A percentile compares a stretch with the other conserved stretches of the same genome.
Conservation (phyloP, 2,888 invertebrate species). For the Helicoverpa assulta region DNA sequence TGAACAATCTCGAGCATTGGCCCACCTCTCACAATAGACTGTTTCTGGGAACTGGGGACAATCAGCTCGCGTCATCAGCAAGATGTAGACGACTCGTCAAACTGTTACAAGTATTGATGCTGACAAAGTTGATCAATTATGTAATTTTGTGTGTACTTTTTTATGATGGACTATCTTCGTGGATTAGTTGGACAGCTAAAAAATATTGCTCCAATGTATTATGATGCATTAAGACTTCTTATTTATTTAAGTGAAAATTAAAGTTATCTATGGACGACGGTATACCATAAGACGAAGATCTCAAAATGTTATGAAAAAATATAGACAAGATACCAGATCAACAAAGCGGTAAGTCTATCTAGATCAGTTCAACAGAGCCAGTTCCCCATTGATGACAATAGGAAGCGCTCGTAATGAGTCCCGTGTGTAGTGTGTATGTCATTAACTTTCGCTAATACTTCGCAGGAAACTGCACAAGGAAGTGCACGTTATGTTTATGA, state of each 20-base stretch:
- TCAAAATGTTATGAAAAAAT: too few species aligned
- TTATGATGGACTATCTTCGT: too few species aligned
- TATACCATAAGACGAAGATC: too few species aligned
- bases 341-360: background rate
- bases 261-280: too few species aligned
- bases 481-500: slow-evolving; percentile 35
- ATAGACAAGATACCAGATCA: background rate
- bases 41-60: slow-evolving; percentile 45
- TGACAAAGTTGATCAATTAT: background rate
- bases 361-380: background rate
- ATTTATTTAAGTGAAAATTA: too few species aligned
- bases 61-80: slow-evolving; percentile 16
- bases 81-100: background rate
- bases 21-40: slow-evolving; percentile 25
- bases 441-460: slow-evolving; percentile 38
- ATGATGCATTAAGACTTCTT: too few species aligned
- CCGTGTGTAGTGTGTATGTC: background rate
- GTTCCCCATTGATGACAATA: background rate
- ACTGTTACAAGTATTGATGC: background rate
- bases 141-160: background rate
- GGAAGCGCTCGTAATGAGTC: slow-evolving; percentile 14
- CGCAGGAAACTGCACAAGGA: slow-evolving; percentile 40
- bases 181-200: too few species aligned
- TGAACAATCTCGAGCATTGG: slow-evolving; percentile 39
- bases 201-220: too few species aligned